Base-by-base conservation (phyloP, 2,888 invertebrate genomes). In the Julus scanicus region DNA sequence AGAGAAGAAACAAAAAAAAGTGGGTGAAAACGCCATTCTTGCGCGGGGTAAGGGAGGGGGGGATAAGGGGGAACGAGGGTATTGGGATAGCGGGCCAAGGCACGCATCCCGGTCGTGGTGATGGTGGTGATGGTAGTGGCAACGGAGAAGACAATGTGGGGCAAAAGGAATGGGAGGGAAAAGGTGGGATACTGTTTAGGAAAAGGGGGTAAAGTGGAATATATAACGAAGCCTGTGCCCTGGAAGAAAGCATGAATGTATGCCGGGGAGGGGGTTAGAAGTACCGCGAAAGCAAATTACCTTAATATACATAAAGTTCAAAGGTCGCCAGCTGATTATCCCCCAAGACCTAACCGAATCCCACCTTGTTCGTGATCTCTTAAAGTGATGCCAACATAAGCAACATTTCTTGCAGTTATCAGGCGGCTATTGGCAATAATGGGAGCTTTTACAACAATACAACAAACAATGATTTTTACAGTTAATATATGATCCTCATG, bases 131-230 rank as follows among this genome's bases (percentile, higher is more conserved):
- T 44, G 44, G 44, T 44, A 8, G 44, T 44, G 44, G 44, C 44
- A 44, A 44, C 44, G 44, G 44, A 44, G 44, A 53, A 53, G 15
- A 53, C 53, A 53, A 53, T 53, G 53, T 53, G 3, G 15, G 15
- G 17, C 29, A 29, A 29, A 29, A 29, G 29, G 29, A 29, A 29
- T 29, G 29, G 29, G 29, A 29, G 29, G 29, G 29, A 29, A 29
- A 29, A 13, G 53, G 17, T 3, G 53, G 53, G 53, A 13, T 53
- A 53, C 53, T 53, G 53, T 53, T 53, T 53, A 17, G 53, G 53
- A 53, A 53, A 53, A 53, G 53, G 53, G 53, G 53, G 53, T 53
- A 53, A 53, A 53, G 53, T 53, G 53, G 53, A 53, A 53, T 53
- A 53, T 53, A 53, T 53, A 53, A 53, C 53, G 15, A 29, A 53